Evolutionary conservation across 2,797 vertebrate species (phyloP).

Genomic region (Trachops cirrhosus): DNA sequence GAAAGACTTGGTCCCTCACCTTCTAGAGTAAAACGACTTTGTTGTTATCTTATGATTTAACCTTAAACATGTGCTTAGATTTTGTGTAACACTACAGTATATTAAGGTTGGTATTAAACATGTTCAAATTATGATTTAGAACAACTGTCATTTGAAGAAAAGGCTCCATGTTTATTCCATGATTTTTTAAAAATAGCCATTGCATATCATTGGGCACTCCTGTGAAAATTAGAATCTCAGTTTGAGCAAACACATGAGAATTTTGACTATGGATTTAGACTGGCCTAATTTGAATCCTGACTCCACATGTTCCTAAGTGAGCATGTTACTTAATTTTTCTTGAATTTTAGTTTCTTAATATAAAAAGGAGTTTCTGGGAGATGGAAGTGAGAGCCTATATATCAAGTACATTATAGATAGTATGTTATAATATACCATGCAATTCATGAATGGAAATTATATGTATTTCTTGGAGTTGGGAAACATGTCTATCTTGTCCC

Average conservation of each 20-base stretch:
- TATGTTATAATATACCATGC: neutral
- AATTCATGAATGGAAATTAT: neutral
- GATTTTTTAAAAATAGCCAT: neutral
- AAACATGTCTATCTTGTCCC: neutral
- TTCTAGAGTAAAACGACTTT: conserved; percentile 9
- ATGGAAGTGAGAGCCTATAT: neutral
- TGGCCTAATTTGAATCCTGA: neutral
- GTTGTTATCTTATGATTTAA: conserved; percentile 13
- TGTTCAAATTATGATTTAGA: conserved; percentile 23
- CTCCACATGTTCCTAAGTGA: neutral
- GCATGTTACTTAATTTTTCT: neutral
- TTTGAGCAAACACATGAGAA: neutral
- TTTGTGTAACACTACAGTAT: neutral
- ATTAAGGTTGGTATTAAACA: neutral
- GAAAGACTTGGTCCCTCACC: neutral
- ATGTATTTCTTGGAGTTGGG: neutral
- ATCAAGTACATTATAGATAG: neutral
- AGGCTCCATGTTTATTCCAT: neutral
- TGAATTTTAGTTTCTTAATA: neutral
- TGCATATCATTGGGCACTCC: neutral
- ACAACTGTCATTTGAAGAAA: neutral
- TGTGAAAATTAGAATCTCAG: neutral
- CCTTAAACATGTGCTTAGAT: neutral
- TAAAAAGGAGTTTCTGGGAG: conserved; percentile 13
- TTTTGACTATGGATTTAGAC: neutral